A percentile compares a stretch with the other conserved stretches of the same genome.
Evolutionary conservation across 2,797 vertebrate genomes (phyloP).

Genomic region (Crypturellus tataupa): DNA sequence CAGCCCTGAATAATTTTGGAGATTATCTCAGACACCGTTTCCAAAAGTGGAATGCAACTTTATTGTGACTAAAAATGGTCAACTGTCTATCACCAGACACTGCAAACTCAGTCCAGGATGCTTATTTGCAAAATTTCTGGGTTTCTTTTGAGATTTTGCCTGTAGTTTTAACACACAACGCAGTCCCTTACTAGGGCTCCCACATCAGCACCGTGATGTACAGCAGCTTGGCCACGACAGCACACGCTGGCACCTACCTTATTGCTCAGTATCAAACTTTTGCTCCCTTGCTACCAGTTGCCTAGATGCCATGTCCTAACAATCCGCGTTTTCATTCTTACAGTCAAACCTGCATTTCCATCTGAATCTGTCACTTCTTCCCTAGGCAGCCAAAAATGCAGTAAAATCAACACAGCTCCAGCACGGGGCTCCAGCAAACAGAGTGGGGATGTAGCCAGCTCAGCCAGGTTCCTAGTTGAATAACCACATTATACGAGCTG

Average conservation of each 20-base stretch:
- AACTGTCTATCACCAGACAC: background rate
- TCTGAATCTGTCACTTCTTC: background rate
- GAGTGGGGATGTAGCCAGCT: background rate
- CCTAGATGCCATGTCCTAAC: background rate
- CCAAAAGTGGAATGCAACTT: background rate
- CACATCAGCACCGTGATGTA: background rate
- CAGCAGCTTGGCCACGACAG: background rate
- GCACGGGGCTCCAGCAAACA: background rate
- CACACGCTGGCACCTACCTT: background rate
- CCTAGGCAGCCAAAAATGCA: background rate
- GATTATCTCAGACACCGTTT: accelerated
- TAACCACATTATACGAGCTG: background rate
- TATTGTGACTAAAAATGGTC: background rate
- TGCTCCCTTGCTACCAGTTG: background rate
- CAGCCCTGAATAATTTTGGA: background rate
- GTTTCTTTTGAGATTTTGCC: background rate
- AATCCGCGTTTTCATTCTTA: background rate
- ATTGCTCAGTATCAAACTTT: background rate
- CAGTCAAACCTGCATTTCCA: background rate
- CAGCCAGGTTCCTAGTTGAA: background rate
- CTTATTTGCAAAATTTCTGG: background rate
- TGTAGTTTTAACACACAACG: background rate
- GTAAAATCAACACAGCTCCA: background rate
- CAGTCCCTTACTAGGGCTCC: background rate
- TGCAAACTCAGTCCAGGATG: background rate